Evolutionary conservation across 2,888 invertebrate genomes (phyloP), one percentile per base, ranked within the genome.

Genomic region (Habrosyne pyritoides): DNA sequence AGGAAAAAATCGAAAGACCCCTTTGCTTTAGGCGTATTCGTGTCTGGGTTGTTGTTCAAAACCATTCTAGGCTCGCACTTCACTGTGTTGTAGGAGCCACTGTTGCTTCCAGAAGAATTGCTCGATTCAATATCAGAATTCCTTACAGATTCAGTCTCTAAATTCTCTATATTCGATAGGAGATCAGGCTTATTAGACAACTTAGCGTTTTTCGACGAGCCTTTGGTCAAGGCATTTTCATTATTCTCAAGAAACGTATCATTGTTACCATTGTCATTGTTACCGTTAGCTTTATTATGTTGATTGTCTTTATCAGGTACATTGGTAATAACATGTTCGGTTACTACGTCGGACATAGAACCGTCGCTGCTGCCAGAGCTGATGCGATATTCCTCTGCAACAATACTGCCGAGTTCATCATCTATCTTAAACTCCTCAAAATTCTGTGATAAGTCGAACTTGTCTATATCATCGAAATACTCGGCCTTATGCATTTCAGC

Each of bases 401-500:
- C 88, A 61, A 90, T 86, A 66, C 90, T 89, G 60, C 90, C 87
- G 63, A 93, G 93, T 80, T 96, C 95, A 81, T 96, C 96, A 76
- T 96, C 96, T 70, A 96, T 91, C 77, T 95, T 96, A 80, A 96
- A 96, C 78, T 96, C 96, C 77, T 96, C 96, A 75, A 96, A 96
- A 83, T 96, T 96, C 79, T 96, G 95, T 61, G 95, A 94, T 72
- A 96, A 93, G 77, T 95, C 95, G 75, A 94, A 95, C 71, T 94
- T 94, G 77, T 93, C 93, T 69, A 93, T 93, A 66, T 93, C 91
- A 59, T 93, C 93, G 59, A 91, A 89, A 70, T 91, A 92, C 70
- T 91, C 89, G 14, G 86, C 84, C 74, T 92, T 91, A 53, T 89
- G 85, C 52, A 85, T 57, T 66, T 90, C 91, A 30, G 80, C 77